phyloP scores from a whole-genome alignment of 2,113 vertebrate genomes.

The Formicarius rufipectus region DNA sequence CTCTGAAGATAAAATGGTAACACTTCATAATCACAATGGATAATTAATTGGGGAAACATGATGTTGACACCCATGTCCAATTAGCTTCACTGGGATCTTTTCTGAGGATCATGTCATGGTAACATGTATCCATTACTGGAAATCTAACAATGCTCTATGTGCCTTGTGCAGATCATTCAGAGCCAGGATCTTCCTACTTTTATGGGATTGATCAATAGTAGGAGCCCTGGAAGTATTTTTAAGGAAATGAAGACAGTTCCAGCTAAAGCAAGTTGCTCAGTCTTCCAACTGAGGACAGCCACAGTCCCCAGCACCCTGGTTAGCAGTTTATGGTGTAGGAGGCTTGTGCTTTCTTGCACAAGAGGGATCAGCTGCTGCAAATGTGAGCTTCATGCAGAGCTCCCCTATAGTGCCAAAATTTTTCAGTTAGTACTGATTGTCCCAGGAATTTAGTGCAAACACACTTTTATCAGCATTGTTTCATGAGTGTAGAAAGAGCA shows the following conservation, averaged over 20 bases:
- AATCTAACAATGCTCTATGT: neutral
- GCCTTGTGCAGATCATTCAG: neutral
- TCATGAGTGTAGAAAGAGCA: neutral
- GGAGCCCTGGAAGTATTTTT: neutral
- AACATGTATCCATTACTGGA: neutral
- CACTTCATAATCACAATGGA: neutral
- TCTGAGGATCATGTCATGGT: neutral
- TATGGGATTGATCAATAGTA: neutral
- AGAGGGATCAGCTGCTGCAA: neutral
- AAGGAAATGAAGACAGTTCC: neutral
- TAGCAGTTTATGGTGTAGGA: neutral
- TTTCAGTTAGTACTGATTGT: neutral
- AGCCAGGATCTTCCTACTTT: neutral
- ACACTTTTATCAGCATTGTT: neutral
- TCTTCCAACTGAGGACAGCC: neutral
- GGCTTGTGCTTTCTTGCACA: neutral
- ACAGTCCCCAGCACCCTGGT: neutral
- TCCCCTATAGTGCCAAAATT: neutral
- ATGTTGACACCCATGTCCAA: neutral
- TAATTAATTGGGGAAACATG: neutral
- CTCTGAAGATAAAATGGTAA: neutral
- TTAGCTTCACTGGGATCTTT: neutral
- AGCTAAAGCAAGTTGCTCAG: neutral
- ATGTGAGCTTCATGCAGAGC: neutral
- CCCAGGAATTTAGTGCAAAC: neutral